These are phyloP conservation scores for Cossypha dichroa DNA, from an alignment of 2,797 vertebrate species.

Conservation along the genomic window DNA sequence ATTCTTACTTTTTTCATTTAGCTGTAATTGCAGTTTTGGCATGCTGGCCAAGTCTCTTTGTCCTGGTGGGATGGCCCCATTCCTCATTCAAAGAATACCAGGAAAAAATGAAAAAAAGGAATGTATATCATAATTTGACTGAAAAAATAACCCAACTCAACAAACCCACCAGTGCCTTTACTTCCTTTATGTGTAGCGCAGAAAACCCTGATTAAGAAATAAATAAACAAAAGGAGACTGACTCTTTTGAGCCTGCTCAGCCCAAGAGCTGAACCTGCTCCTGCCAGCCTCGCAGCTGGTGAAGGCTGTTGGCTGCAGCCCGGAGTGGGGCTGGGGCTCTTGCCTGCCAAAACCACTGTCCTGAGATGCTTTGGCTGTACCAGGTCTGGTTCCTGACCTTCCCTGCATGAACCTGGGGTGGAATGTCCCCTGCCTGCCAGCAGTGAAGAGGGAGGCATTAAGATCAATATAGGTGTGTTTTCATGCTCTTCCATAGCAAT, in stretches of 20 bases:
- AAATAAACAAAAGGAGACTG: background rate
- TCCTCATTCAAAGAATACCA: constrained; percentile 21
- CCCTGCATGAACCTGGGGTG: fast-evolving
- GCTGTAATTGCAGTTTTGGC: constrained; percentile 55
- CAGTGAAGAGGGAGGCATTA: background rate
- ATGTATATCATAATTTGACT: background rate
- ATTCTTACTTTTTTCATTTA: constrained; percentile 35
- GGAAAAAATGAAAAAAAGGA: background rate
- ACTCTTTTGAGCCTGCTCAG: background rate
- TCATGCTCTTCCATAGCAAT: background rate
- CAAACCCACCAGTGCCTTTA: background rate
- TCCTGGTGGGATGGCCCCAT: background rate
- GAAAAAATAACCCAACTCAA: background rate
- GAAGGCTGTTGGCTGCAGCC: background rate
- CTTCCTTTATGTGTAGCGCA: background rate
- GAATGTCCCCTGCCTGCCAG: background rate
- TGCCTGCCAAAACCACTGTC: background rate
- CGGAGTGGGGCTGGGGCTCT: background rate
- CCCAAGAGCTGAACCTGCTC: background rate
- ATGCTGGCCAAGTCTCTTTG: background rate
- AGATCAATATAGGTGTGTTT: background rate
- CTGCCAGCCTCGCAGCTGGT: constrained; percentile 5
- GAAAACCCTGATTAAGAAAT: background rate
- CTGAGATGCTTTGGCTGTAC: background rate
- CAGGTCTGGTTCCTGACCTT: background rate